Evolutionary conservation across 2,888 invertebrate species (phyloP).

Genomic region (Eupithecia dodoneata): DNA sequence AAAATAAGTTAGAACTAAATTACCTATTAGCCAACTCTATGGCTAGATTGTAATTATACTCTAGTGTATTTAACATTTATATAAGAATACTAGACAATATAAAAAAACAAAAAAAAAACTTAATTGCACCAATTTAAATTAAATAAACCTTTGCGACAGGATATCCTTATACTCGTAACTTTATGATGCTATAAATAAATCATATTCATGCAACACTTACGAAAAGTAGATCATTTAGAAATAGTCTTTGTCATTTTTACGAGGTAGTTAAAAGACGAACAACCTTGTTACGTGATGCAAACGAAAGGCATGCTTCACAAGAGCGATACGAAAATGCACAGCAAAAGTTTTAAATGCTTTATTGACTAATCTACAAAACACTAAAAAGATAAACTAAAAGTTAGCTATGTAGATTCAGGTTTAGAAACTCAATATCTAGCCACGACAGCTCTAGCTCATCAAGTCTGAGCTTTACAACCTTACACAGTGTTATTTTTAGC

Average conservation of each 20-base stretch:
- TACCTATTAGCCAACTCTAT: too few relatives aligned
- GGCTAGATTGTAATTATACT: too few relatives aligned
- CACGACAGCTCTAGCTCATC: too few relatives aligned
- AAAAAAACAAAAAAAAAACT: too few relatives aligned
- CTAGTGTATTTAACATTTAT: too few relatives aligned
- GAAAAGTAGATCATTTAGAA: conserved; percentile 39
- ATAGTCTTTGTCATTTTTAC: conserved; percentile 45
- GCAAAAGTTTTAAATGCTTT: neutral
- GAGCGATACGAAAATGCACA: neutral
- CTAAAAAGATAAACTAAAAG: neutral
- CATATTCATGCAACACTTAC: conserved; percentile 37
- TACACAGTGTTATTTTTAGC: neutral
- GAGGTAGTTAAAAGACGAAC: conserved; percentile 50
- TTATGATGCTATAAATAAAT: conserved; percentile 40
- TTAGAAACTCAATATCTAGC: neutral
- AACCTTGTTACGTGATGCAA: conserved; percentile 77
- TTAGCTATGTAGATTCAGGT: neutral
- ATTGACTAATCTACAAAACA: neutral
- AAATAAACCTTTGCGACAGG: conserved; percentile 32
- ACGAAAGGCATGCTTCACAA: conserved; percentile 36
- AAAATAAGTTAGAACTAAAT: too few relatives aligned
- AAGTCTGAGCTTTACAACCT: neutral
- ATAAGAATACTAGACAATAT: too few relatives aligned
- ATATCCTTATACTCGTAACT: conserved; percentile 37
- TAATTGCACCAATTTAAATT: conserved; percentile 22